Evolutionary conservation across 30 jellyfish, hydroid and myxozoan species (phyloP).

Genomic region (Chironex yamaguchii): DNA sequence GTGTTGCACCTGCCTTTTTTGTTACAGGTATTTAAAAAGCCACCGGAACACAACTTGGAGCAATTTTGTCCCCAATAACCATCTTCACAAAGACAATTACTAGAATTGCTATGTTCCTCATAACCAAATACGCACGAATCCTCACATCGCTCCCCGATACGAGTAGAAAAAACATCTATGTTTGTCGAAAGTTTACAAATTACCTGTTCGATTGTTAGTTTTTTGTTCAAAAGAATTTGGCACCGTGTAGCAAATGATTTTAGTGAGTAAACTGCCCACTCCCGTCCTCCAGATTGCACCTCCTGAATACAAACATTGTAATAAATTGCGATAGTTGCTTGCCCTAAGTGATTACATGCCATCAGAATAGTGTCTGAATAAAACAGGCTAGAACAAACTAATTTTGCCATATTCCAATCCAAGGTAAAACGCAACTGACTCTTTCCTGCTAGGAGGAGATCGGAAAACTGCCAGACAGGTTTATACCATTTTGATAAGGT

Average conservation of each 20-base stretch:
- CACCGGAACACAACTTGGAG: slow-evolving; percentile 62
- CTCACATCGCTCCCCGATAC: slow-evolving; percentile 33
- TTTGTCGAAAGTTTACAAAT: slow-evolving; percentile 17
- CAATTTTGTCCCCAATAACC: slow-evolving; percentile 72
- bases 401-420: too few relatives aligned
- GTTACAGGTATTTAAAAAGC: slow-evolving; percentile 54
- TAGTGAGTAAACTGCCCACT: slow-evolving; percentile 4
- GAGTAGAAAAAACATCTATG: neutral
- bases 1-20: slow-evolving; percentile 37
- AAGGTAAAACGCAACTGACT: too few relatives aligned
- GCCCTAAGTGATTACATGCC: slow-evolving; percentile 30
- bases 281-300: slow-evolving; percentile 20
- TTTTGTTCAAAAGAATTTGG: neutral
- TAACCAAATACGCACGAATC: slow-evolving; percentile 41
- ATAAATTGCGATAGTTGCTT: slow-evolving; percentile 20
- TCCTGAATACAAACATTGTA: slow-evolving; percentile 27
- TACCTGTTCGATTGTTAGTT: neutral
- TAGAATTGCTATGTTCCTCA: neutral
- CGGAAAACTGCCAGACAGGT: slow-evolving; percentile 38
- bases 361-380: slow-evolving; percentile 9
- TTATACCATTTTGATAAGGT: slow-evolving; percentile 62
- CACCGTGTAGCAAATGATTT: slow-evolving; percentile 50
- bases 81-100: slow-evolving; percentile 42
- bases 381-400: too few relatives aligned
- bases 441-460: slow-evolving; percentile 21